Evolutionary conservation across 35 echinoderm and acorn worm species (phyloP).

Genomic region (Heliocidaris tuberculata): DNA sequence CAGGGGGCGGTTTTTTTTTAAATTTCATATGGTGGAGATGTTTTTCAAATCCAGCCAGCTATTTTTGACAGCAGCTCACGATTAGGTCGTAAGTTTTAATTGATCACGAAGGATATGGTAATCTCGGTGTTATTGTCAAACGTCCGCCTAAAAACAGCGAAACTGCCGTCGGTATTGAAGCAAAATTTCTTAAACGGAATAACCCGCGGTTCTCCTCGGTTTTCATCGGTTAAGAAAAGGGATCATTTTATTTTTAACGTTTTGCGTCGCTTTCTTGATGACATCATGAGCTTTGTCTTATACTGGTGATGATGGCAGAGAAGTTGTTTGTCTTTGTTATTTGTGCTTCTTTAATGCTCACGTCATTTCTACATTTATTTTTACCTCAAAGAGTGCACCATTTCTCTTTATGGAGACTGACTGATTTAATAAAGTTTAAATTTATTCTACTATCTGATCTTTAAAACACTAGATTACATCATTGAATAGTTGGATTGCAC

Average conservation of each 20-base stretch:
- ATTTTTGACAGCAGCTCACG: not conserved
- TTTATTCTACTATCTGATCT: too few relatives aligned
- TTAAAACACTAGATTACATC: too few relatives aligned
- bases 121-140: not conserved
- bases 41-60: not conserved
- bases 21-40: not conserved
- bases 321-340: too few relatives aligned
- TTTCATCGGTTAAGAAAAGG: not conserved
- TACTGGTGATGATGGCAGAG: not conserved
- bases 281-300: not conserved
- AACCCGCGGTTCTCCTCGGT: not conserved
- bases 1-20: not conserved
- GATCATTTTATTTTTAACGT: not conserved
- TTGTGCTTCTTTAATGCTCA: too few relatives aligned
- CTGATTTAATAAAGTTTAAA: too few relatives aligned
- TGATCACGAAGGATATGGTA: constrained; percentile 2
- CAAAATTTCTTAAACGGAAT: not conserved
- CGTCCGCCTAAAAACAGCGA: not conserved
- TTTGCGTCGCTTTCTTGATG: not conserved
- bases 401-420: too few relatives aligned
- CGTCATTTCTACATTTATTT: too few relatives aligned
- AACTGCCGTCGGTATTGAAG: not conserved
- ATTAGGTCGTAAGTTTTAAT: not conserved
- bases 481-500: too few relatives aligned
- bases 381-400: too few relatives aligned